These are phyloP conservation scores for Mallotus villosus DNA, from an alignment of 2,797 vertebrate genomes.

Conservation along the genomic window DNA sequence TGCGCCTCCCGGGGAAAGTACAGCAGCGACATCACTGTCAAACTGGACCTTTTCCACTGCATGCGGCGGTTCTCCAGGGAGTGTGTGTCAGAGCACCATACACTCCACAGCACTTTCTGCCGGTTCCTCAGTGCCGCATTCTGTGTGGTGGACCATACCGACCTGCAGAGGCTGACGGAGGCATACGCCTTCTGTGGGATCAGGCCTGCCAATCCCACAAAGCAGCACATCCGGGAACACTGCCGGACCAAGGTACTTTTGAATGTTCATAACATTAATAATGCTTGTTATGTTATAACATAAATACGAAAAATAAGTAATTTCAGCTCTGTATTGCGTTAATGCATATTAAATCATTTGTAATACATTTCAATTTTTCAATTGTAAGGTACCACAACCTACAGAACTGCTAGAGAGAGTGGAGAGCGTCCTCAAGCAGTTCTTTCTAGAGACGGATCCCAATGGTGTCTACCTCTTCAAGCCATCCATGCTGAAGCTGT, in stretches of 20 bases:
- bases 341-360: no score
- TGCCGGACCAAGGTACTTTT: conserved; percentile 37
- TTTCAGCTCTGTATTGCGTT: no score
- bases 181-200: conserved; percentile 33
- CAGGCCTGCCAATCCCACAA: conserved; percentile 24
- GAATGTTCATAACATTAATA: conserved; percentile 20
- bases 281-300: conserved; percentile 16
- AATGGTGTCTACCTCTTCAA: no score
- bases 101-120: conserved; percentile 22
- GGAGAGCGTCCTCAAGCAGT: no score
- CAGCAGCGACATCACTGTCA: conserved; percentile 19
- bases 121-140: conserved; percentile 32
- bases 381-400: no score
- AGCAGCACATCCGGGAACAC: conserved; percentile 32
- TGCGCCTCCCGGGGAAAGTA: conserved; percentile 25
- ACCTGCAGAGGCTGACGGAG: conserved; percentile 24
- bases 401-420: no score
- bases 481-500: no score
- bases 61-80: conserved; percentile 23
- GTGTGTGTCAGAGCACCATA: conserved; percentile 29
- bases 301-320: no score
- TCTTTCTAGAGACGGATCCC: no score
- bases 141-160: conserved; percentile 26
- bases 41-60: conserved; percentile 40
- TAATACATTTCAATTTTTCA: no score